Conservation (phyloP, 2,797 vertebrate genomes). For the Scyliorhinus canicula region DNA sequence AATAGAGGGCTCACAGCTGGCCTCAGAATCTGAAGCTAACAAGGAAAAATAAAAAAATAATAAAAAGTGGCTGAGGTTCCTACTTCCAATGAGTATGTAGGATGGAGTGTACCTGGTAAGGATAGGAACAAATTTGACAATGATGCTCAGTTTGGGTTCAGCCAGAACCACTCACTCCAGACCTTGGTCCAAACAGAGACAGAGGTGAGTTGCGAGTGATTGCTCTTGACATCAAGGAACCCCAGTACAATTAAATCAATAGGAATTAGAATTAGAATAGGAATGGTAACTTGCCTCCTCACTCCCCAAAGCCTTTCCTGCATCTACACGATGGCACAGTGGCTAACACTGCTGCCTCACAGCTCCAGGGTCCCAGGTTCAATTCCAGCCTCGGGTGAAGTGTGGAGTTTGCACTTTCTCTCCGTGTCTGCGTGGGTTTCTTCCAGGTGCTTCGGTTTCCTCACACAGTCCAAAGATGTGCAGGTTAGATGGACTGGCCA, state of each 20-base stretch:
- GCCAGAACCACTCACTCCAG: background rate
- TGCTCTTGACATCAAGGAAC: background rate
- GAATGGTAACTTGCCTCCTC: too few relatives aligned
- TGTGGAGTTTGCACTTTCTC: too few relatives aligned
- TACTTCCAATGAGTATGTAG: background rate
- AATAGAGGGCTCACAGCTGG: background rate
- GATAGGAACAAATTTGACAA: background rate
- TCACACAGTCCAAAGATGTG: too few relatives aligned
- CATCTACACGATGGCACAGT: too few relatives aligned
- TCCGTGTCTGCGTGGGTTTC: too few relatives aligned
- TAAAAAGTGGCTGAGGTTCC: background rate
- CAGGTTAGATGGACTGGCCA: too few relatives aligned
- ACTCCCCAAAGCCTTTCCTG: too few relatives aligned
- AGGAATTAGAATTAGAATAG: background rate
- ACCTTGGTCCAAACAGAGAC: background rate
- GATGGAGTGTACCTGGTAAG: background rate
- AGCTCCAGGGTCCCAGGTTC: too few relatives aligned
- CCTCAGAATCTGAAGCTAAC: background rate
- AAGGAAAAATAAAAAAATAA: background rate
- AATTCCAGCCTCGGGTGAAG: too few relatives aligned
- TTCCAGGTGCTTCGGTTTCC: too few relatives aligned
- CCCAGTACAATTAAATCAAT: background rate
- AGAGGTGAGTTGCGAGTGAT: background rate
- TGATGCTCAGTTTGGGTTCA: background rate
- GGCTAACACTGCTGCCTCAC: too few relatives aligned